phyloP scores from a whole-genome alignment of 2,888 invertebrate species.

The Clunio marinus region DNA sequence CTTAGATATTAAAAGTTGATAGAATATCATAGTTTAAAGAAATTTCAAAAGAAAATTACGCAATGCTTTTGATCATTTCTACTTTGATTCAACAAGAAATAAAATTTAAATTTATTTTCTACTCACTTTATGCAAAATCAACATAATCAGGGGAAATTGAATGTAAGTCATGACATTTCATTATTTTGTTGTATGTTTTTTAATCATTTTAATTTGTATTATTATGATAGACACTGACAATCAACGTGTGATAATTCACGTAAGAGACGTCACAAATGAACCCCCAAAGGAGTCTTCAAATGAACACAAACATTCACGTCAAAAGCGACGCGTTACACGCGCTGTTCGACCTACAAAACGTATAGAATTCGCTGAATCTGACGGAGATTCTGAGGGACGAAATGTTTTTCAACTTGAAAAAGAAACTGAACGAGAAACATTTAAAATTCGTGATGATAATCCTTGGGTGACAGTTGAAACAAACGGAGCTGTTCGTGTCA shows the following conservation, averaged over 20 bases:
- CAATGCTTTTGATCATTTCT: no score
- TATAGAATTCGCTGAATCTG: conserved; percentile 86
- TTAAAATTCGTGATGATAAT: conserved; percentile 90
- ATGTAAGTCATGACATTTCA: conserved; percentile 53
- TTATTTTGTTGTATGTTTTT: no score
- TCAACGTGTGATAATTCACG: conserved; percentile 89
- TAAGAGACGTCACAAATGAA: conserved; percentile 95
- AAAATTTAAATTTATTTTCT: no score
- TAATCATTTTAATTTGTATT: conserved; percentile 41
- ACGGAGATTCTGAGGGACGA: conserved; percentile 82
- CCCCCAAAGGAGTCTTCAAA: conserved; percentile 49
- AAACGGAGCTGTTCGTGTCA: conserved; percentile 86
- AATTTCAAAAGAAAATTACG: no score
- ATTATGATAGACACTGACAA: conserved; percentile 92
- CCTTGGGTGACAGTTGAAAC: conserved; percentile 91
- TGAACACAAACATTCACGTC: conserved; percentile 56
- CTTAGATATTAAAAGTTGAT: no score
- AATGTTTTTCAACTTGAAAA: conserved; percentile 86
- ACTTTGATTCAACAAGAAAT: no score
- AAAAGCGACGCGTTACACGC: conserved; percentile 75
- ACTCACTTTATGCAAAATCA: no score
- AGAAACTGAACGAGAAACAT: conserved; percentile 86
- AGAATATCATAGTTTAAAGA: no score
- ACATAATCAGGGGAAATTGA: conserved; percentile 52
- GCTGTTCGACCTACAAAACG: conserved; percentile 93